Base-by-base conservation (phyloP, 2,113 vertebrate species). In the Panthera tigris region DNA sequence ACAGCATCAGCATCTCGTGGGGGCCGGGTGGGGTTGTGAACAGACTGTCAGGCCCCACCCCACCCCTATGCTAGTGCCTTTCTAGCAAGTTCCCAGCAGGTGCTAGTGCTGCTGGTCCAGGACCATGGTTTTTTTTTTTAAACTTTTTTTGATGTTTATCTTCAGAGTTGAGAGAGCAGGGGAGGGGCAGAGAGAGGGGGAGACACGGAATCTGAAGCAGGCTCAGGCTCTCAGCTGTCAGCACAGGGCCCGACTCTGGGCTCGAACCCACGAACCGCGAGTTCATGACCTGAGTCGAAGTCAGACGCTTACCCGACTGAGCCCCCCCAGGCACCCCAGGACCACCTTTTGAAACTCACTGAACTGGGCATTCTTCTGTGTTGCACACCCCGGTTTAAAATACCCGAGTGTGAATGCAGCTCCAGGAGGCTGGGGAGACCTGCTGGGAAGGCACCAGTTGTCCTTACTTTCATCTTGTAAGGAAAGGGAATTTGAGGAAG, bases 291-390 rank as follows among this genome's bases (percentile, higher is more conserved):
- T 23, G 57, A 61, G 57, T 21, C 1, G 57, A 61, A 23, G 21
- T 23, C 8, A 3, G 57, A 61, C 2, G 57, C 57, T 23, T 23
- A 61, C 7, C 18, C 6, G 16, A 18, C 55, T 57, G 55, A 18
- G 18, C 16, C 55, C 0, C 39, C 57, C 21, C 57, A 61, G 52
- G 52, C 52, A 1, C 52, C 16, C 52, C 16, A 3, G 4, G 74
- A 16, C 13, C 1, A 0, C n/a, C 19, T 31, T 4, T 4, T 41
- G 65, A 50, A 80, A n/a, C 0, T 11, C 18, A 1, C 50, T 0
- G 13, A 9, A 27, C 57, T 21, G 1, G 9, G 55, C 4, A 0
- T 15, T 14, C 16, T 33, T 50, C 45, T 19, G 45, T 50, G 4
- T 31, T 3, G 9, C 15, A 9, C 19, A 15, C 33, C 33, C 13